Base-by-base conservation (phyloP, 2,888 invertebrate species). In the Achlya flavicornis region DNA sequence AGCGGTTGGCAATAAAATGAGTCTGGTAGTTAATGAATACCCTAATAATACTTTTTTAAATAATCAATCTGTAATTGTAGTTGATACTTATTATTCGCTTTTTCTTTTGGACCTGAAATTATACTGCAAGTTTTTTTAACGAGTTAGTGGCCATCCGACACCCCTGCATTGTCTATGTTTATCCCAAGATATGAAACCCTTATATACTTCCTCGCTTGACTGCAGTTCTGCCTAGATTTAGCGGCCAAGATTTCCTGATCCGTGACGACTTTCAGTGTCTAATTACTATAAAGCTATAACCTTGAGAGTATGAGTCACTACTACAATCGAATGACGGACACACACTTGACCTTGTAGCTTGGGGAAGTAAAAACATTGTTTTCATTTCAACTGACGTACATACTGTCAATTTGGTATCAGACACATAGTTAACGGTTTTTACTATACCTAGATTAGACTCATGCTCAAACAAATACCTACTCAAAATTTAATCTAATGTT, bases 191-290 rank as follows among this genome's bases (percentile, higher is more conserved):
- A n/a, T 46, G 41, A 41, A 46, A n/a, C n/a, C n/a, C 43, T 43
- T 14, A 43, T 14, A 14, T 14, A 53, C 19, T 16, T 53, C 53
- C 8, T 53, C 53, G 53, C 19, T 19, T 19, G 53, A 53, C 19
- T 53, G 53, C 53, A 53, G 10, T 3, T 19, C 53, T 53, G 53
- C 53, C 53, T 19, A 53, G 53, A 53, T 53, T 48, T 53, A 19
- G 19, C 14, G 16, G 48, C 19, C n/a, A 14, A 48, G 19, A 10
- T 10, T 53, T 53, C 7, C 19, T 19, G 53, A 19, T 53, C n/a
- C 53, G 19, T 53, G 10, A 53, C 53, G 53, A 53, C 53, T 53
- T 53, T 53, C 53, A 53, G 53, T 53, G 10, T 53, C 53, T 53
- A 53, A 53, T 53, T 53, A 53, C 53, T 53, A 53, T 19, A 10